Base-by-base conservation (phyloP, 2,888 invertebrate genomes). In the Orthosia gracilis region DNA sequence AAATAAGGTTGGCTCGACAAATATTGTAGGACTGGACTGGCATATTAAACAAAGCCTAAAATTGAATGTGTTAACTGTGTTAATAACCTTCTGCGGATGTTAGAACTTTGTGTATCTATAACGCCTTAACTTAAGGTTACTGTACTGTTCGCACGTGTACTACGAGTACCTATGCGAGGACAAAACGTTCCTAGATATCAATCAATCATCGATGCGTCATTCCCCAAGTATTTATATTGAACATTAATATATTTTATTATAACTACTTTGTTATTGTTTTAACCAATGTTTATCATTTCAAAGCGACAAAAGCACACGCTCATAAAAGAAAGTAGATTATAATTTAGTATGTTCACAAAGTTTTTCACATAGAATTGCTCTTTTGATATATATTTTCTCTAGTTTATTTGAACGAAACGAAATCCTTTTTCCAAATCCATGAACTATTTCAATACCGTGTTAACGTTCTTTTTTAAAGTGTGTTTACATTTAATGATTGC, bases 1-100 rank as follows among this genome's bases (percentile, higher is more conserved):
- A 68, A 57, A 26, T 64, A 65, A 49, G 63, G 31, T 76, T 79
- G 67, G 26, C 64, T 59, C 47, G 57, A 13, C 55, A 76, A 68
- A 70, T 82, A 76, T 52, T 67, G 26, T 49, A 15, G 49, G 23
- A 50, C 61, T 17, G 49, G 23, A 50, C 61, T 57, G 23, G 26
- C 58, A 69, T 55, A 66, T 45, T 47, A 69, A 66, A 62, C 65
- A 62, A 12, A 31, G 31, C 18, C 52, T 13, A 52, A 61, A 55
- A 52, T 45, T 40, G 0, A 31, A 49, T 54, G 52, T 59, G 45
- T 65, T 64, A 21, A 76, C 40, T 62, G 40, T 49, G 21, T 23
- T 50, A 77, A 63, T 70, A 66, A 67, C 62, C 58, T 81, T 67
- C 45, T 26, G 49, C 4, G 18, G 21, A 55, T 45, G 21, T 26